Evolutionary conservation across 2,113 vertebrate genomes (phyloP).

Genomic region (Tapirus terrestris): DNA sequence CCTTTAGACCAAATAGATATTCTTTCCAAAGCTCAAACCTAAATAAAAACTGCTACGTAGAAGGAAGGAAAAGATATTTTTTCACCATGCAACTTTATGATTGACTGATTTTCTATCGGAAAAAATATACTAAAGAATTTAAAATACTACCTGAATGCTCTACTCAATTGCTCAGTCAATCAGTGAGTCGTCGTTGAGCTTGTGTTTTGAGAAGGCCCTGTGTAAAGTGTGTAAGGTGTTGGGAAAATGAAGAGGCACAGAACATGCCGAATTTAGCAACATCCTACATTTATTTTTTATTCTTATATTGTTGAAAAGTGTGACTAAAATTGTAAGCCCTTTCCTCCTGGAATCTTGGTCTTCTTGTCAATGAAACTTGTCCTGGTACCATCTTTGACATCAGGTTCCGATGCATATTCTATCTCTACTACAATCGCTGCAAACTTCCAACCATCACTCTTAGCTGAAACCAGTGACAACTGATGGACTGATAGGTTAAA

Average conservation of each 20-base stretch:
- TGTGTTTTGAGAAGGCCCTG: not conserved
- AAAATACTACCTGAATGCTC: not conserved
- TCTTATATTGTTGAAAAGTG: not conserved
- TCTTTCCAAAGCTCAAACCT: constrained; percentile 59
- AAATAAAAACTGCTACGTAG: constrained; percentile 66
- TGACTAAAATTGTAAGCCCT: not conserved
- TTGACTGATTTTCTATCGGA: constrained; percentile 16
- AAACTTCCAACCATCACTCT: not conserved
- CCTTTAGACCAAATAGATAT: constrained; percentile 26
- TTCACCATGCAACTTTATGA: not conserved
- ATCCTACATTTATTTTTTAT: not conserved
- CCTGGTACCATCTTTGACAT: not conserved
- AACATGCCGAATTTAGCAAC: not conserved
- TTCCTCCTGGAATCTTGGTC: not conserved
- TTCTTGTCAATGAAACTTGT: not conserved
- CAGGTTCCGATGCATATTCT: not conserved
- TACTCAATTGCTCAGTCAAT: not conserved
- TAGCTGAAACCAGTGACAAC: not conserved
- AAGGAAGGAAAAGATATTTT: constrained; percentile 59
- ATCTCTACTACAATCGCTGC: not conserved
- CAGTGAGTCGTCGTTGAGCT: not conserved
- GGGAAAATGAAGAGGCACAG: not conserved
- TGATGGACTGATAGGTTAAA: not conserved
- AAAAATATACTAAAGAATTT: constrained; percentile 35
- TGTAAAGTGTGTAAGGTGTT: not conserved